Evolutionary conservation across 2,797 vertebrate genomes (phyloP).

Genomic region (Thalassophryne amazonica): DNA sequence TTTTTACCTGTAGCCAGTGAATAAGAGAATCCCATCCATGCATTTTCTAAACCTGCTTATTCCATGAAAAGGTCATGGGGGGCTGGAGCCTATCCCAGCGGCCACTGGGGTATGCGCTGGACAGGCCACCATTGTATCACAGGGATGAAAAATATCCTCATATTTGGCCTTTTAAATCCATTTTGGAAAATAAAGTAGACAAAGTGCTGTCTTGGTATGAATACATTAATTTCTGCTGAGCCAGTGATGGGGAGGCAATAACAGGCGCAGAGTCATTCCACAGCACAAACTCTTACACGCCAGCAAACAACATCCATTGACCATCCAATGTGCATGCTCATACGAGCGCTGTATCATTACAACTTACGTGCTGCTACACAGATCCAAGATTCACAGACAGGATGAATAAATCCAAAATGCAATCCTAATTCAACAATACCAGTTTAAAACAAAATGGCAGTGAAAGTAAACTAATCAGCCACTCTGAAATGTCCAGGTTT

Average conservation of each 20-base stretch:
- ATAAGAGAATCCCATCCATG: constrained; percentile 5
- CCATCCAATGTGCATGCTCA: not conserved
- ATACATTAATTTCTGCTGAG: constrained; percentile 5
- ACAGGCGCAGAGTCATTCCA: not conserved
- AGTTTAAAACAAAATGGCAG: no score
- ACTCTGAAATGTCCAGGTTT: no score
- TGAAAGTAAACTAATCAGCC: no score
- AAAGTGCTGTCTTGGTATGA: not conserved
- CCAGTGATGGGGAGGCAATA: not conserved
- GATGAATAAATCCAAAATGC: not conserved
- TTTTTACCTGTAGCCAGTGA: not conserved
- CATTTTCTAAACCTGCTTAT: no score
- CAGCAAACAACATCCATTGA: not conserved
- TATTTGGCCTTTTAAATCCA: not conserved
- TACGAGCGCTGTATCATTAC: not conserved
- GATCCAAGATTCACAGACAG: not conserved
- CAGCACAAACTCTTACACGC: not conserved
- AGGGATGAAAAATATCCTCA: no score
- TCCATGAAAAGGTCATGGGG: no score
- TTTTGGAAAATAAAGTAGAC: constrained; percentile 1
- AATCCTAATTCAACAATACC: not conserved
- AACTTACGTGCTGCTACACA: constrained; percentile 5
- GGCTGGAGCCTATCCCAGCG: no score
- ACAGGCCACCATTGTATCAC: no score
- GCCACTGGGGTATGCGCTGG: no score